Evolutionary conservation across 2,797 vertebrate species (phyloP).

Genomic region (Psittacula echo): DNA sequence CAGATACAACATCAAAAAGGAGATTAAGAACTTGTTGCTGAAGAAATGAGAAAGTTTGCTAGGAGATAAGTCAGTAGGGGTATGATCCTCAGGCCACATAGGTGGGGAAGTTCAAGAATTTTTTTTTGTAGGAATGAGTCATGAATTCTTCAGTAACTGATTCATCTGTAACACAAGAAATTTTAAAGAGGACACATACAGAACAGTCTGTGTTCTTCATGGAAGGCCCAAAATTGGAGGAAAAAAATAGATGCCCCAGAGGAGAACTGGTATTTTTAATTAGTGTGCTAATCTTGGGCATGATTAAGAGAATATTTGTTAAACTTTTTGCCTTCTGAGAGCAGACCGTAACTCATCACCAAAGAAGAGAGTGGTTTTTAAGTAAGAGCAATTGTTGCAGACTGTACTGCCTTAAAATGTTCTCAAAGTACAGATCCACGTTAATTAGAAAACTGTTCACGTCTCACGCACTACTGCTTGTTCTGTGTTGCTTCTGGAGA

Average conservation of each 20-base stretch:
- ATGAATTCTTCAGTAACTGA: conserved; percentile 53
- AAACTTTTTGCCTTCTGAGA: background rate
- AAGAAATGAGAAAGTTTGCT: background rate
- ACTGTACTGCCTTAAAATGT: background rate
- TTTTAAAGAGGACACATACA: conserved; percentile 33
- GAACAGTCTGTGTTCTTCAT: background rate
- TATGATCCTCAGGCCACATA: background rate
- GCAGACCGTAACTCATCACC: background rate
- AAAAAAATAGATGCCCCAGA: background rate
- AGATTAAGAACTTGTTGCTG: background rate
- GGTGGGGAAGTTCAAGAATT: conserved; percentile 16
- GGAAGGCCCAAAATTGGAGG: background rate
- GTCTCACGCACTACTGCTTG: background rate
- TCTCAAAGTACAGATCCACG: background rate
- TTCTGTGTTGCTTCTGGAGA: background rate
- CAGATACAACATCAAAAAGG: background rate
- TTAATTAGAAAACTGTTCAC: background rate
- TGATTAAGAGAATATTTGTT: background rate
- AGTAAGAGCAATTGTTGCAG: background rate
- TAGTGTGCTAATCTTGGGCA: background rate
- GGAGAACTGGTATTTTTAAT: background rate
- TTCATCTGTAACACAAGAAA: conserved; percentile 35
- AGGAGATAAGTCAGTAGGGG: background rate
- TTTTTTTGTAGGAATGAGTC: conserved; percentile 19
- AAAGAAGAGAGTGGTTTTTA: background rate